These are phyloP conservation scores for Hemiscyllium ocellatum DNA, from an alignment of 2,113 vertebrate species.

Conservation along the genomic window DNA sequence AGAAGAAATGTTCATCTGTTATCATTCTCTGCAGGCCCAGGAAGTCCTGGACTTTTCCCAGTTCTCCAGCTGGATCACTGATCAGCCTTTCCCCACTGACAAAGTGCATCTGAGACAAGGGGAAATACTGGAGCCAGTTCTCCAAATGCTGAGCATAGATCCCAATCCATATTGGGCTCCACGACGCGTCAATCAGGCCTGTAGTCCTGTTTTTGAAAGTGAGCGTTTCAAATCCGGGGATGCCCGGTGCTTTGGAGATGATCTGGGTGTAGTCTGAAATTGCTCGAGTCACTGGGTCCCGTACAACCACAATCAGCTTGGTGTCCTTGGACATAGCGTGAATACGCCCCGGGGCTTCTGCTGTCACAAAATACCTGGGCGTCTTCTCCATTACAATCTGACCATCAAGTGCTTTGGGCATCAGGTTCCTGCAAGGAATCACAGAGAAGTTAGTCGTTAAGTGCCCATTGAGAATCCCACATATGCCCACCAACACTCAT, in stretches of 20 bases:
- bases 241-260: slow-evolving; percentile 63
- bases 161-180: slow-evolving; percentile 70
- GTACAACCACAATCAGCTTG: slow-evolving; percentile 67
- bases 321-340: slow-evolving; percentile 61
- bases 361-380: slow-evolving; percentile 63
- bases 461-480: not conserved
- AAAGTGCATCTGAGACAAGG: slow-evolving; percentile 63
- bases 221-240: slow-evolving; percentile 62
- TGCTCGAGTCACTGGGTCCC: slow-evolving; percentile 65
- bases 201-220: slow-evolving; percentile 62
- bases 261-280: slow-evolving; percentile 73
- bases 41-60: slow-evolving; percentile 68
- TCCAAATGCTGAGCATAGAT: slow-evolving; percentile 68
- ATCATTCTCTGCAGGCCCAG: slow-evolving; percentile 66
- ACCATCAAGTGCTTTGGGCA: slow-evolving; percentile 68
- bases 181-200: slow-evolving; percentile 60
- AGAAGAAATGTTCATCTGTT: slow-evolving; percentile 71
- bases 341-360: slow-evolving; percentile 61
- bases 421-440: slow-evolving; percentile 56
- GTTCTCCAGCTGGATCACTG: slow-evolving; percentile 61
- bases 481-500: not conserved
- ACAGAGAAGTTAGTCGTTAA: not conserved
- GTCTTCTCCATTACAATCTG: slow-evolving; percentile 74
- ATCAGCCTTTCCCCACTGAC: slow-evolving; percentile 66
- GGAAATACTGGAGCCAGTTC: slow-evolving; percentile 66